Evolutionary conservation across 1,140 invertebrate species (phyloP).

Genomic region (Lepidurus packardi): DNA sequence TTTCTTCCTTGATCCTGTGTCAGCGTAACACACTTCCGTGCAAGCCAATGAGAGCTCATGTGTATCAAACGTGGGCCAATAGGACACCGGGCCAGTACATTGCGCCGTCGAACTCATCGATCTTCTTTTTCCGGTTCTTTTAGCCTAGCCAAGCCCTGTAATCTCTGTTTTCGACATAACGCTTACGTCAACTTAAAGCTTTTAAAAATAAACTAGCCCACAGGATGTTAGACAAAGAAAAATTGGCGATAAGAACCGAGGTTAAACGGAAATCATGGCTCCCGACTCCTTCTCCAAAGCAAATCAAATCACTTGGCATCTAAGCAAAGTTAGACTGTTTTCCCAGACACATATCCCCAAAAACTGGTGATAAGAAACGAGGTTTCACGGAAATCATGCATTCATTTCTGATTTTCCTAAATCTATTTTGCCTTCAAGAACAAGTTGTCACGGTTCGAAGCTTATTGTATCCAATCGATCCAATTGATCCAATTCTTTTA

Average conservation of each 20-base stretch:
- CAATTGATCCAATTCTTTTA: too few species aligned
- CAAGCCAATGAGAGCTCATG: not conserved
- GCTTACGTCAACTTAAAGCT: not conserved
- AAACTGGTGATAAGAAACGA: not conserved
- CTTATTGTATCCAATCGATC: too few species aligned
- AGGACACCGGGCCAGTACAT: not conserved
- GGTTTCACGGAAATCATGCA: too few species aligned
- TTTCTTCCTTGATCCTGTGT: not conserved
- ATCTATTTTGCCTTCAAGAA: too few species aligned
- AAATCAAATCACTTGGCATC: not conserved
- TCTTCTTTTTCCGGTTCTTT: not conserved
- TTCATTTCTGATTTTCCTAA: too few species aligned
- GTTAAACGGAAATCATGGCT: too few species aligned
- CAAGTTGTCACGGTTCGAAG: too few species aligned
- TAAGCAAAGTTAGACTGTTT: not conserved
- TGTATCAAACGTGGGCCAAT: not conserved
- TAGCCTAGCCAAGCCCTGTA: not conserved
- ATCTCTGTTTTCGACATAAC: not conserved
- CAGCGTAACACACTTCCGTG: not conserved
- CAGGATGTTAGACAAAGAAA: not conserved
- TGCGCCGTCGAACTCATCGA: conserved; percentile 17
- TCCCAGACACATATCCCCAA: not conserved
- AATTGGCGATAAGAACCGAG: not conserved
- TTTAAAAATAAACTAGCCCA: not conserved
- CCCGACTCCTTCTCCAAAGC: not conserved